phyloP scores from a whole-genome alignment of 2,888 invertebrate genomes.

The Phengaris arion region DNA sequence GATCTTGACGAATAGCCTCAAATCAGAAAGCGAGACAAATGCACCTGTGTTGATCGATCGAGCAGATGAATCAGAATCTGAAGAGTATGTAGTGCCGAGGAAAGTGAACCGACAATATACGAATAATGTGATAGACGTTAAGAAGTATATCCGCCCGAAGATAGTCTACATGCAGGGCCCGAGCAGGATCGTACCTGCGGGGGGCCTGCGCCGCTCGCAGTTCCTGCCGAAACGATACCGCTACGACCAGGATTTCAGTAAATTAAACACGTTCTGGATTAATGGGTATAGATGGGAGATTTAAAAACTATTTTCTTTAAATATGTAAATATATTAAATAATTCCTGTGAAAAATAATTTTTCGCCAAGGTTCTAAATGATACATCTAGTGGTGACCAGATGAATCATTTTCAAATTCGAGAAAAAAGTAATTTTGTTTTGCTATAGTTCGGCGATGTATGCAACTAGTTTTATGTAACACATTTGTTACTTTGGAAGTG shows the following conservation, averaged over 20 bases:
- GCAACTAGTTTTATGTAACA: no score
- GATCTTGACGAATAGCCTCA: background rate
- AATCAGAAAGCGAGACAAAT: background rate
- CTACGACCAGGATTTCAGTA: slow-evolving; percentile 51
- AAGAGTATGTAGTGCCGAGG: slow-evolving; percentile 25
- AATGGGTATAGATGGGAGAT: slow-evolving; percentile 34
- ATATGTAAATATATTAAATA: no score
- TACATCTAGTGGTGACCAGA: no score
- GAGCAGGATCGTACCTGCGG: slow-evolving; percentile 34
- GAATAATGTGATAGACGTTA: slow-evolving; percentile 1
- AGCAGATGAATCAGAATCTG: slow-evolving; percentile 20
- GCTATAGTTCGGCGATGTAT: no score
- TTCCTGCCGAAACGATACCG: slow-evolving; percentile 59
- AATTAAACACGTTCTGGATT: slow-evolving; percentile 59
- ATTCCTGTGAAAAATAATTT: no score
- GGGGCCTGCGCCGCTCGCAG: slow-evolving; percentile 44
- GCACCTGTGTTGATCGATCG: background rate
- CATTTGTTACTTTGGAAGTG: no score
- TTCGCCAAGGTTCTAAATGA: no score
- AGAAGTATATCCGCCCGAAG: slow-evolving; percentile 26
- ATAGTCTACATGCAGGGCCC: slow-evolving; percentile 42
- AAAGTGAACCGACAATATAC: slow-evolving; percentile 15
- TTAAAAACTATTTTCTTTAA: background rate
- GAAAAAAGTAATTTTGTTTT: no score
- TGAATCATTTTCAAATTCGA: no score